These are phyloP conservation scores for Hiodon alosoides DNA, from an alignment of 2,113 vertebrate species.

Conservation along the genomic window DNA sequence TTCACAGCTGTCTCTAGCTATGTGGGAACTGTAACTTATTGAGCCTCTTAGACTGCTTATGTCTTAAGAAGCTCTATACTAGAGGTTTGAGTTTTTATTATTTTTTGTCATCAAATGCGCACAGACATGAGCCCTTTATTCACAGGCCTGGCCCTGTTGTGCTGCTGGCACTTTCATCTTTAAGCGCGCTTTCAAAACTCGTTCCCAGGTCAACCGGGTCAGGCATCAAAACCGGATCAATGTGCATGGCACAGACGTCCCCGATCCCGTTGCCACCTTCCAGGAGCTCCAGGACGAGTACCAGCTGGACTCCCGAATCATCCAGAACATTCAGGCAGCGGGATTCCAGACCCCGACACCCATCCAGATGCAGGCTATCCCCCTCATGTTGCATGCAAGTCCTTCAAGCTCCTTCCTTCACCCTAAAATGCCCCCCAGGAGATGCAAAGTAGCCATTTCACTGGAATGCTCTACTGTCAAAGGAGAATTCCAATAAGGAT, in stretches of 20 bases:
- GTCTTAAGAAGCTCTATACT: too few relatives aligned
- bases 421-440: neutral
- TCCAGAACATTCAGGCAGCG: constrained; percentile 76
- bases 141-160: neutral
- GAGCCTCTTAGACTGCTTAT: too few relatives aligned
- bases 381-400: constrained; percentile 87
- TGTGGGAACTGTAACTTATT: too few relatives aligned
- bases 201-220: constrained; percentile 73
- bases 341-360: constrained; percentile 78
- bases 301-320: constrained; percentile 66
- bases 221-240: constrained; percentile 79
- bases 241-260: constrained; percentile 80
- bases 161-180: neutral
- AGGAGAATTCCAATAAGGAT: too few relatives aligned
- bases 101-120: too few relatives aligned
- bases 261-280: constrained; percentile 80
- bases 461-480: too few relatives aligned
- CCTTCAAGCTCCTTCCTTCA: too few relatives aligned
- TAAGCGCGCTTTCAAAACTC: neutral
- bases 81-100: too few relatives aligned
- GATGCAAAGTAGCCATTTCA: neutral
- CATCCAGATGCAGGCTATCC: constrained; percentile 94
- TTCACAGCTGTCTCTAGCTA: too few relatives aligned
- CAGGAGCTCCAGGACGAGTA: constrained; percentile 83
- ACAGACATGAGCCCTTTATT: too few relatives aligned